Conservation (phyloP, 2,888 invertebrate genomes). For the Tinea trinotella region DNA sequence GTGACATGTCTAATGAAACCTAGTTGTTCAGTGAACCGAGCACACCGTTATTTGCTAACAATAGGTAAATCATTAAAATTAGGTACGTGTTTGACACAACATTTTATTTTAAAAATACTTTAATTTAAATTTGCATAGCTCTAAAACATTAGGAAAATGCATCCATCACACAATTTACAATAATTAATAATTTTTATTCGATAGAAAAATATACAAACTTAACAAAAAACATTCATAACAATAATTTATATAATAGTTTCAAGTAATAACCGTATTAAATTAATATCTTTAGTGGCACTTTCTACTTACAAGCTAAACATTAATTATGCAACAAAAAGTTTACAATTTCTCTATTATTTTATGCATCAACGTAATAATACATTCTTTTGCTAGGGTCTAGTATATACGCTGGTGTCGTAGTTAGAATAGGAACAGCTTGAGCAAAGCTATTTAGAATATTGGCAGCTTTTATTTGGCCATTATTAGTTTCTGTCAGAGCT, state of each 20-base stretch:
- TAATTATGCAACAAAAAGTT: constrained; percentile 10
- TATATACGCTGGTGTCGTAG: constrained; percentile 53
- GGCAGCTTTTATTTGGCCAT: constrained; percentile 37
- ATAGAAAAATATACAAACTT: constrained; percentile 9
- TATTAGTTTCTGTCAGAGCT: constrained; percentile 28
- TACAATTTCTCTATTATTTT: constrained; percentile 22
- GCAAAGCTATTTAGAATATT: constrained; percentile 51
- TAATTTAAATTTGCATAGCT: background rate
- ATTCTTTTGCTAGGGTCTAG: constrained; percentile 65
- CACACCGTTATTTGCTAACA: constrained; percentile 8
- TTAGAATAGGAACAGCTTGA: constrained; percentile 48
- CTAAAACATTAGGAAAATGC: background rate
- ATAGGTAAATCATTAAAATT: constrained; percentile 1
- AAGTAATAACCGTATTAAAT: background rate
- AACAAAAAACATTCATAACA: background rate
- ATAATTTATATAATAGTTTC: constrained; percentile 2
- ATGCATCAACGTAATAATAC: constrained; percentile 61
- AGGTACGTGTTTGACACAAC: background rate
- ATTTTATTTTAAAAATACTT: constrained; percentile 7
- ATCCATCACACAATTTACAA: background rate
- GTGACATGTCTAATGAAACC: constrained; percentile 34
- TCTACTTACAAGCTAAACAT: constrained; percentile 30
- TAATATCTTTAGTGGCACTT: constrained; percentile 43
- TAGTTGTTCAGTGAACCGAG: constrained; percentile 35
- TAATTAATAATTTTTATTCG: background rate